These are phyloP conservation scores for Lasaia peninsularis DNA, from an alignment of 1,140 invertebrate species.

Conservation along the genomic window DNA sequence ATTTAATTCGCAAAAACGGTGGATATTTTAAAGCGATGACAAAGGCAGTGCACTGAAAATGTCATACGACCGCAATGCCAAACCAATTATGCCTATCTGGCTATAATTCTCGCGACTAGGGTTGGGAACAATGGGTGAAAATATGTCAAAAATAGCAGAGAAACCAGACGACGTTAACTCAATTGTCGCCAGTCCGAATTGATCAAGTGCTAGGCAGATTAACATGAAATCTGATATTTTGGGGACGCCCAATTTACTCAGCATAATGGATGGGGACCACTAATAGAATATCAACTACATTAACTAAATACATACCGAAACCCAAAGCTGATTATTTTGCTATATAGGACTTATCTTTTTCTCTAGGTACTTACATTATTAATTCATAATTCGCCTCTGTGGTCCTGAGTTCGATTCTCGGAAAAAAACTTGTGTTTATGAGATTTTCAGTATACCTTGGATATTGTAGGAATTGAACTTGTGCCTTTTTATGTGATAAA, in stretches of 20 bases:
- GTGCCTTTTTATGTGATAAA: no score
- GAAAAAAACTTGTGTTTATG: no score
- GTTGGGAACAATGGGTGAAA: constrained; percentile 43
- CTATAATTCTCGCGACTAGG: constrained; percentile 56
- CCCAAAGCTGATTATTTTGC: not conserved
- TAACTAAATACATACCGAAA: constrained; percentile 21
- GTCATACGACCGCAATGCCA: constrained; percentile 65
- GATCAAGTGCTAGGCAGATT: constrained; percentile 67
- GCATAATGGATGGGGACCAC: constrained; percentile 51
- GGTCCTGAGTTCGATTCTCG: no score
- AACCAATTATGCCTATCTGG: constrained; percentile 70
- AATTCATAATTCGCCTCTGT: no score
- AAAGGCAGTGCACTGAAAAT: constrained; percentile 67
- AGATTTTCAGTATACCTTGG: no score
- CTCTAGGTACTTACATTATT: no score
- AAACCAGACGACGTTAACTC: constrained; percentile 69
- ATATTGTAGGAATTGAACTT: no score
- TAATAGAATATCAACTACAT: constrained; percentile 36
- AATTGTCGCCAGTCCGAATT: constrained; percentile 64
- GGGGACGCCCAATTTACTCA: constrained; percentile 63
- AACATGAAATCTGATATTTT: constrained; percentile 73
- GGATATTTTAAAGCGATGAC: constrained; percentile 64
- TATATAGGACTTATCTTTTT: not conserved
- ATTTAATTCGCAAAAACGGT: constrained; percentile 51
- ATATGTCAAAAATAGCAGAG: constrained; percentile 67